Percentiles rank a stretch among this genome's conserved stretches.
phyloP scores from a whole-genome alignment of 2,113 vertebrate genomes.

The Malaclemys terrapin region DNA sequence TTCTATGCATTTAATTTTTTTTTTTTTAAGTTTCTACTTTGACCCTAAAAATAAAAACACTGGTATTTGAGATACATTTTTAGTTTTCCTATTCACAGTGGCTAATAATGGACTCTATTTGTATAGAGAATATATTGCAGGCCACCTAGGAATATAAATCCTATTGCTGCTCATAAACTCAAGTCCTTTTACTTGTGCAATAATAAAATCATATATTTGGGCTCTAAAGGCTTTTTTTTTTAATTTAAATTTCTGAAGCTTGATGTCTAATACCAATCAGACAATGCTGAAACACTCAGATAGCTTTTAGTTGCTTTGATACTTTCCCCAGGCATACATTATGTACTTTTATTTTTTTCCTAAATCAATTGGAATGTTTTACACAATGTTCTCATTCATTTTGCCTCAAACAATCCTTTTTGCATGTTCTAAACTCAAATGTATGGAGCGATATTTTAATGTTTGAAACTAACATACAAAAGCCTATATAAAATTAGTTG shows the following conservation, averaged over 20 bases:
- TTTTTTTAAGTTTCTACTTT: fast-evolving
- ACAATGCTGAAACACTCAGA: not conserved
- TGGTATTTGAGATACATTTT: not conserved
- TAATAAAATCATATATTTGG: not conserved
- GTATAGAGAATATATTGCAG: not conserved
- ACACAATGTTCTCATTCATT: not conserved
- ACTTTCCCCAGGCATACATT: not conserved
- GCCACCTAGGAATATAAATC: not conserved
- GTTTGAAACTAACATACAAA: not conserved
- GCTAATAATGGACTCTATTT: not conserved
- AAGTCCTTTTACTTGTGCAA: not conserved
- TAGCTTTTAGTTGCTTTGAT: not conserved
- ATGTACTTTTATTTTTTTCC: not conserved
- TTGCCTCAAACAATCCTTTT: not conserved
- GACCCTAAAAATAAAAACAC: not conserved
- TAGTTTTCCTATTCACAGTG: not conserved
- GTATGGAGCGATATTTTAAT: not conserved
- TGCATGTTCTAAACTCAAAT: not conserved
- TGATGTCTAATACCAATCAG: not conserved
- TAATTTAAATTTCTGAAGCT: not conserved
- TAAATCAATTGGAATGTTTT: not conserved
- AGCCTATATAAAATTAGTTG: not conserved
- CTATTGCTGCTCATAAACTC: not conserved
- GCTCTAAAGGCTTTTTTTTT: not conserved
- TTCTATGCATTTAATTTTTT: not conserved